Base-by-base conservation (phyloP, 2,888 invertebrate genomes). In the Aphidius colemani region DNA sequence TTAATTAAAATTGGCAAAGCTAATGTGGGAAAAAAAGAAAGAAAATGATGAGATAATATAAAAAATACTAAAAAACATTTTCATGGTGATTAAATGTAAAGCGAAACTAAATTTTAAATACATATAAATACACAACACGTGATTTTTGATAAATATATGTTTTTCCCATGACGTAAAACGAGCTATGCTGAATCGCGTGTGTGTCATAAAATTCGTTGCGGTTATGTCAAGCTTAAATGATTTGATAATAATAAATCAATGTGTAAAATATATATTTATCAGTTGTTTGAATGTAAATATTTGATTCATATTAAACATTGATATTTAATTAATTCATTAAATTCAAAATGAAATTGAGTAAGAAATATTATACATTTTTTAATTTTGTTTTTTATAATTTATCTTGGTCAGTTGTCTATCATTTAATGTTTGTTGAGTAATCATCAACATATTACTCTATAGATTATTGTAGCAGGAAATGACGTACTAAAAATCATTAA, bases 51-150 rank as follows among this genome's bases (percentile, higher is more conserved):
- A 30, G 30, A 30, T 30, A 30, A 30, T 30, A 30, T 30, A 30
- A 30, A 46, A 57, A 45, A 57, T 46, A 62, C 13, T 18, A 61
- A 67, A 69, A 74, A 75, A 75, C 77, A 78, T 82, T 82, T 82
- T 81, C 78, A 82, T 77, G 82, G 75, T 66, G 75, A 81, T 82
- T 78, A 77, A 74, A 82, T 81, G 78, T 76, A 76, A 77, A 75
- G 71, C 78, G 75, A 61, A 59, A 48, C 63, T 18, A 30, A 30
- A 30, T 30, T 30, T 30, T 30, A 30, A 30, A 30, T 30, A 30
- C 30, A 30, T 2, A 7, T 7, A 7, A 41, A 39, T 57, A 18
- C n/a, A 39, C 45, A 6, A n/a, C 40, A 57, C 45, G 39, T 46
- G 57, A 30, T 30, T 30, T 5, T 30, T 30, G 5, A 30, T 30